These are phyloP conservation scores for Octopus bimaculoides DNA, from an alignment of 1,140 invertebrate species.

Conservation along the genomic window DNA sequence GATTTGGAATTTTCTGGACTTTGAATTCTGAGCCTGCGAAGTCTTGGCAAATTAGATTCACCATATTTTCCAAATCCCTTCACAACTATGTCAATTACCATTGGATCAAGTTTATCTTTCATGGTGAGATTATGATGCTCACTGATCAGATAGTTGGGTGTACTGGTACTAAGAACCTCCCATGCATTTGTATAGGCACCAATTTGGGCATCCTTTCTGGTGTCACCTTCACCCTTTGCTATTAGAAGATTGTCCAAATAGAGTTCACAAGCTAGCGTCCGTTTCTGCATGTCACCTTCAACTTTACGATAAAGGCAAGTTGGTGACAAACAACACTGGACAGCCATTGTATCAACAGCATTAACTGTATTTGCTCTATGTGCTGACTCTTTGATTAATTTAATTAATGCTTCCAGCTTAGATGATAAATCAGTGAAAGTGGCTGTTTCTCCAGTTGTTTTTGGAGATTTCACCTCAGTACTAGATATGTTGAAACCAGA, in stretches of 20 bases:
- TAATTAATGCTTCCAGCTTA: conserved; percentile 25
- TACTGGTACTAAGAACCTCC: conserved; percentile 31
- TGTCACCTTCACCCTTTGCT: conserved; percentile 27
- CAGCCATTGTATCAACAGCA: conserved; percentile 28
- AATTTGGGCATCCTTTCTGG: conserved; percentile 28
- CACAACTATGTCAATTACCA: conserved; percentile 36
- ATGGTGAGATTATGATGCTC: conserved; percentile 33
- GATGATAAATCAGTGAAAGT: conserved; percentile 12
- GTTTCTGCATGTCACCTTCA: conserved; percentile 10
- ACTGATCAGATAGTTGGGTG: conserved; percentile 27
- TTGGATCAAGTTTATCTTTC: conserved; percentile 31
- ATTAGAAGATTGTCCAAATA: conserved; percentile 37
- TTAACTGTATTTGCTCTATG: conserved; percentile 31
- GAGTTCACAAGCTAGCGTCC: conserved; percentile 27
- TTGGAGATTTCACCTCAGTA: not conserved
- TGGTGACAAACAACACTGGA: conserved; percentile 29
- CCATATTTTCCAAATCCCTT: conserved; percentile 32
- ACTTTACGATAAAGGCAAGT: conserved; percentile 30
- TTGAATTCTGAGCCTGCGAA: conserved; percentile 27
- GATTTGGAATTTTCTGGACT: conserved; percentile 10
- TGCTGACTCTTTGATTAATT: conserved; percentile 22
- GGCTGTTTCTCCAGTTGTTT: conserved; percentile 17
- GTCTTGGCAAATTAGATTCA: conserved; percentile 29
- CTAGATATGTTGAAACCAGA: not conserved
- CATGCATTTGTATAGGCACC: conserved; percentile 33